Evolutionary conservation across 92 coral and sea anemone genomes (phyloP).

Genomic region (Pocillopora grandis): DNA sequence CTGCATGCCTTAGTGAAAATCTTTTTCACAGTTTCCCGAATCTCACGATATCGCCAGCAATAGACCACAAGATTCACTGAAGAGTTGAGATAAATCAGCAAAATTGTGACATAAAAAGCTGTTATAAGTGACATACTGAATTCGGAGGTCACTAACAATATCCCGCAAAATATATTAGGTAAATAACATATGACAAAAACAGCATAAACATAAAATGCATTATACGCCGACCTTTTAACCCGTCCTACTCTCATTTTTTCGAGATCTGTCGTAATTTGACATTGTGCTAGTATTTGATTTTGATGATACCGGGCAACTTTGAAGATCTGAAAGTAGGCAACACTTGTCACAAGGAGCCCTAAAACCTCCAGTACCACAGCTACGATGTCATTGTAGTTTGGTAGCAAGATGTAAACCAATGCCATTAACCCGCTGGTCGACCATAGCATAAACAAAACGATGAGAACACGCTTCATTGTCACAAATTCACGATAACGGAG

Average conservation of each 20-base stretch:
- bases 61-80: slow-evolving; percentile 36
- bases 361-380: slow-evolving; percentile 9
- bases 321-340: slow-evolving; percentile 31
- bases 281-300: slow-evolving; percentile 38
- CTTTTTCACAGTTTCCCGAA: slow-evolving; percentile 25
- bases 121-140: not conserved
- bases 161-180: slow-evolving; percentile 36
- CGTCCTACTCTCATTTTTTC: slow-evolving; percentile 5
- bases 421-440: slow-evolving; percentile 6
- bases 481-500: slow-evolving; percentile 47
- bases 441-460: slow-evolving; percentile 37
- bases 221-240: slow-evolving; percentile 32
- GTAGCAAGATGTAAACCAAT: slow-evolving; percentile 13
- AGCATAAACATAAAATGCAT: slow-evolving; percentile 34
- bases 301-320: slow-evolving; percentile 34
- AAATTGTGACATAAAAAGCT: slow-evolving; percentile 34
- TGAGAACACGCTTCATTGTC: slow-evolving; percentile 34
- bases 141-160: slow-evolving; percentile 2
- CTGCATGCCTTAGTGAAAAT: not conserved
- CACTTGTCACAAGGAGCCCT: slow-evolving; percentile 18
- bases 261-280: slow-evolving; percentile 9
- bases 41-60: slow-evolving; percentile 52
- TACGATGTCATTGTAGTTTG: slow-evolving; percentile 27
- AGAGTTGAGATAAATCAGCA: slow-evolving; percentile 28
- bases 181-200: slow-evolving; percentile 26